Evolutionary conservation across 2,113 vertebrate species (phyloP), one percentile per base, ranked within the genome.

Genomic region (Osmerus eperlanus): DNA sequence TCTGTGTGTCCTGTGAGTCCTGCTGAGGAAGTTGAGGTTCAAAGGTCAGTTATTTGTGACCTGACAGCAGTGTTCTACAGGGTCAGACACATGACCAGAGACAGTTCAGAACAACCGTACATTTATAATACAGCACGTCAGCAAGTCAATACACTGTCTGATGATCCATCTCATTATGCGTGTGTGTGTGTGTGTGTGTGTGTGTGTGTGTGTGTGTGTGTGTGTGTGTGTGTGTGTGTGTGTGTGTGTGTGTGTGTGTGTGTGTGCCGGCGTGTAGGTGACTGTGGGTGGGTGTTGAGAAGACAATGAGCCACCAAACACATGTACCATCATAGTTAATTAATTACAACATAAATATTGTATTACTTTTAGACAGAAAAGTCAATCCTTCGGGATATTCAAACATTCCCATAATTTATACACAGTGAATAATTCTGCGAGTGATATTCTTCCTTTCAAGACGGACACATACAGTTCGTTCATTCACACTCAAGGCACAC

Each of bases 281-380:
- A 7, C 41, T 47, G 41, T 47, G 41, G 7, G 41, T 47, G 41
- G 7, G 41, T 47, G 41, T 47, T 47, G 41, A 47, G 41, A 47
- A 47, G 41, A 2, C 41, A 47, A 7, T 12, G 41, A 11, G 41
- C 9, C 1, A 68, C 60, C 59, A 55, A 80, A 70, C 66, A 73
- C 73, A 70, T 73, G 73, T 75, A 65, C 72, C 72, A 77, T 75
- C 71, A 74, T 53, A 56, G 29, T 19, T 67, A 63, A 78, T 72
- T 78, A 62, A 79, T 73, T 74, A 47, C 68, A 70, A 70, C 29
- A 54, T 54, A 75, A 81, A 73, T 77, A 36, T 73, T 67, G 56
- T 63, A 81, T 68, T 18, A 63, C 68, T 77, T 79, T 85, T 54
- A 65, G 55, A 70, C 55, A 82, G 75, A 19, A 77, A 79, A 78